phyloP scores from a whole-genome alignment of 1,140 invertebrate genomes.

The Scylla paramamosain region DNA sequence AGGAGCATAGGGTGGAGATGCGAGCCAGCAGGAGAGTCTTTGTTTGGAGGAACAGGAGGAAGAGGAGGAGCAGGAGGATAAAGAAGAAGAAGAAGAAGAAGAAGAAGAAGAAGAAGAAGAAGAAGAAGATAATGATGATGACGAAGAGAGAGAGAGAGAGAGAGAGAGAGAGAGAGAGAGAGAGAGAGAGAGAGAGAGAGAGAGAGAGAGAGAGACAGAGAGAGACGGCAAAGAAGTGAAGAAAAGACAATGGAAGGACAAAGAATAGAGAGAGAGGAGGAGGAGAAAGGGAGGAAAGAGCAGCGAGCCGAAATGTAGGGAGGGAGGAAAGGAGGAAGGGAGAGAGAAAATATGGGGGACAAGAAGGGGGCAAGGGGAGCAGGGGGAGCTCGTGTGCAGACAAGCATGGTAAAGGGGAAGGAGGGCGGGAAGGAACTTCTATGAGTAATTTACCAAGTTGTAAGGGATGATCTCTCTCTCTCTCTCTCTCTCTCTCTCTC shows the following conservation, averaged over 20 bases:
- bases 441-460: not conserved
- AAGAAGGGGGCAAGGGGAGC: not conserved
- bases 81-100: not conserved
- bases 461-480: not conserved
- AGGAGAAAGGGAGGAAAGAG: not conserved
- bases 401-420: not conserved
- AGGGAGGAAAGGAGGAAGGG: not conserved
- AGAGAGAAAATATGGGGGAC: not conserved
- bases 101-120: not conserved
- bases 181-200: conserved; percentile 40
- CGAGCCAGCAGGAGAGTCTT: not conserved
- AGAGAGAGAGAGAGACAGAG: not conserved
- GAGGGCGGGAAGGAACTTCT: not conserved
- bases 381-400: not conserved
- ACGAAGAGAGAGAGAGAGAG: not conserved
- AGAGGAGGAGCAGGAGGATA: not conserved
- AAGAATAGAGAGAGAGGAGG: no score
- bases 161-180: not conserved
- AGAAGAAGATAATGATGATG: not conserved
- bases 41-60: not conserved
- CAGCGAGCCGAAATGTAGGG: not conserved
- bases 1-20: not conserved
- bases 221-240: not conserved
- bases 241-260: not conserved
- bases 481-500: not conserved